These are phyloP conservation scores for Dysdera silvatica DNA, from an alignment of 1,140 invertebrate genomes.

Conservation along the genomic window DNA sequence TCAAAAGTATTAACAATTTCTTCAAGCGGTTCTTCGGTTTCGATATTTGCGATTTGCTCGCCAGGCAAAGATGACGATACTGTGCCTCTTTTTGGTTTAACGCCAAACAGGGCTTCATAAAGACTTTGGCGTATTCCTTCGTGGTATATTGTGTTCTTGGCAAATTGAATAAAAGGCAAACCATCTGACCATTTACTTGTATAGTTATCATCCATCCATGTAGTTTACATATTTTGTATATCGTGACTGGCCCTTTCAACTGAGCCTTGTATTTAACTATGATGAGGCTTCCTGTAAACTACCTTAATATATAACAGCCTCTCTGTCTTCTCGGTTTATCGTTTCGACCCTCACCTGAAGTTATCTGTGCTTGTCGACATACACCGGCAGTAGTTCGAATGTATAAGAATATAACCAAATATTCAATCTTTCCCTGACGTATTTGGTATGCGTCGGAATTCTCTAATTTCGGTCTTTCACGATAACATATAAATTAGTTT, in stretches of 20 bases:
- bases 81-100: constrained; percentile 12
- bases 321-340: no score
- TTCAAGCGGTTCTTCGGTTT: constrained; percentile 18
- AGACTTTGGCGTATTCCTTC: background rate
- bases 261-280: constrained; percentile 33
- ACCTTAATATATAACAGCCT: constrained; percentile 28
- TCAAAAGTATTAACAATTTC: constrained; percentile 2
- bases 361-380: no score
- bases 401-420: no score
- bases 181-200: constrained; percentile 23
- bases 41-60: constrained; percentile 6
- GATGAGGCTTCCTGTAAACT: constrained; percentile 33
- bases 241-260: constrained; percentile 33
- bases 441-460: no score
- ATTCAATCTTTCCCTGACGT: no score
- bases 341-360: no score
- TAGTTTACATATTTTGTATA: constrained; percentile 31
- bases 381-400: no score
- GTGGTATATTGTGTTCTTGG: constrained; percentile 7
- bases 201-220: constrained; percentile 33
- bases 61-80: constrained; percentile 5
- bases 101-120: constrained; percentile 23
- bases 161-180: constrained; percentile 9
- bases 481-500: no score
- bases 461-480: no score